Conservation (phyloP, 2,797 vertebrate species). For the Alcedo atthis region DNA sequence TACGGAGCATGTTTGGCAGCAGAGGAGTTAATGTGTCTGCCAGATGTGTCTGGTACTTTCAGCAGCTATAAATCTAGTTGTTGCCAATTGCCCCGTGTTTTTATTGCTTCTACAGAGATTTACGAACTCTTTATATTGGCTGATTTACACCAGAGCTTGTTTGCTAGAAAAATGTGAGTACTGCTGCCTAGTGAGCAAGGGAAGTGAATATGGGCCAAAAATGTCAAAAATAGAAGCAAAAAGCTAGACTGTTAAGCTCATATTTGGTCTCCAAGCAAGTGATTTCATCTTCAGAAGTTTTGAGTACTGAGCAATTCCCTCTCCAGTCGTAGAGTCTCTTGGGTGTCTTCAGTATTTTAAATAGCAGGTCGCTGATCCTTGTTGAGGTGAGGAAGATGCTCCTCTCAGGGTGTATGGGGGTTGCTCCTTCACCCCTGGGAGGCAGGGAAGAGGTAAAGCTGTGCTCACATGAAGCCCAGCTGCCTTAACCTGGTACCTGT, state of each 20-base stretch:
- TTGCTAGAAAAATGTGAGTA: constrained; percentile 35
- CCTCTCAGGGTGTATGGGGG: background rate
- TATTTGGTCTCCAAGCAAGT: constrained; percentile 43
- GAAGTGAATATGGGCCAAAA: background rate
- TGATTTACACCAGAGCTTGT: constrained; percentile 37
- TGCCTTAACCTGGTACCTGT: background rate
- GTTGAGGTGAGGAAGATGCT: background rate
- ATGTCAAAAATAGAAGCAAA: constrained; percentile 30
- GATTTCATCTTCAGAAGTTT: constrained; percentile 48
- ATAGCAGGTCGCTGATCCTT: background rate
- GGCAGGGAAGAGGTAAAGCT: background rate
- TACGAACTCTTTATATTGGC: constrained; percentile 62
- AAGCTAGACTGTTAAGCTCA: constrained; percentile 32
- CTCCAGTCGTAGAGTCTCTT: background rate
- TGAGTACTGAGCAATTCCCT: background rate
- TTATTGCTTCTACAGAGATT: constrained; percentile 65
- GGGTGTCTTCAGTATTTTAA: background rate
- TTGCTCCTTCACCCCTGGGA: background rate
- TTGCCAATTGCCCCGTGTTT: constrained; percentile 56
- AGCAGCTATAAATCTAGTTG: constrained; percentile 35
- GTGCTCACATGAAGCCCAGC: background rate
- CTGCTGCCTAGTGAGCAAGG: constrained; percentile 4
- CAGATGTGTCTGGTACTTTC: constrained; percentile 50
- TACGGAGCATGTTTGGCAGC: constrained; percentile 20
- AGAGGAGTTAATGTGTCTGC: constrained; percentile 33